Evolutionary conservation across 2,797 vertebrate species (phyloP).

Genomic region (Merluccius polli): DNA sequence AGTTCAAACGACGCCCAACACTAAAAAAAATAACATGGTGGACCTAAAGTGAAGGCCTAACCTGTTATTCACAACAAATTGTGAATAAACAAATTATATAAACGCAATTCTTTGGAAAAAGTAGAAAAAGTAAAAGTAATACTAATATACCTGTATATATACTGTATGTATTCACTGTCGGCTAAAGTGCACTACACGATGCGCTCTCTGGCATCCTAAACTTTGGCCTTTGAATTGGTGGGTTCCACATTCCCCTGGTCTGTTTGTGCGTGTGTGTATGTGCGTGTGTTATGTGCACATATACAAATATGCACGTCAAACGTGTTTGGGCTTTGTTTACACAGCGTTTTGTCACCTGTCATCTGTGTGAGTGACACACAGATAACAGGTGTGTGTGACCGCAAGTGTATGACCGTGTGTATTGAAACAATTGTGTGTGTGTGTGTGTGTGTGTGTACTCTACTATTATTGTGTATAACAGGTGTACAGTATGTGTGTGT

Average conservation of each 20-base stretch:
- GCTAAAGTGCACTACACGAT: neutral
- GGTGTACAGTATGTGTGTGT: neutral
- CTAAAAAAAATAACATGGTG: neutral
- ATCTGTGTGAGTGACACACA: neutral
- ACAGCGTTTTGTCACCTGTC: too few relatives aligned
- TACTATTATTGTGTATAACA: too few relatives aligned
- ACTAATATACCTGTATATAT: neutral
- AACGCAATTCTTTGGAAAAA: neutral
- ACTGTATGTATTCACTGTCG: neutral
- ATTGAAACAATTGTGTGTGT: neutral
- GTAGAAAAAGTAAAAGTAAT: neutral
- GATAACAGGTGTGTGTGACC: constrained; percentile 7
- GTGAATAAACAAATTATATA: neutral
- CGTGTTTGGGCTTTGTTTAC: too few relatives aligned
- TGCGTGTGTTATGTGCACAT: constrained; percentile 11
- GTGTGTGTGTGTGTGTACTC: neutral
- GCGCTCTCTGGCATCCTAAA: constrained; percentile 29
- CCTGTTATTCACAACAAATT: neutral
- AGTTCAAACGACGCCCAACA: constrained; percentile 18
- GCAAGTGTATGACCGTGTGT: too few relatives aligned
- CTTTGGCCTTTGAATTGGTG: constrained; percentile 30
- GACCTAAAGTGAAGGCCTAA: neutral
- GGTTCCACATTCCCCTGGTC: constrained; percentile 55
- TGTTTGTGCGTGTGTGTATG: constrained; percentile 12
- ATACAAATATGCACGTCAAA: constrained; percentile 19